Base-by-base conservation (phyloP, 2,113 vertebrate species). In the Labeo catla region DNA sequence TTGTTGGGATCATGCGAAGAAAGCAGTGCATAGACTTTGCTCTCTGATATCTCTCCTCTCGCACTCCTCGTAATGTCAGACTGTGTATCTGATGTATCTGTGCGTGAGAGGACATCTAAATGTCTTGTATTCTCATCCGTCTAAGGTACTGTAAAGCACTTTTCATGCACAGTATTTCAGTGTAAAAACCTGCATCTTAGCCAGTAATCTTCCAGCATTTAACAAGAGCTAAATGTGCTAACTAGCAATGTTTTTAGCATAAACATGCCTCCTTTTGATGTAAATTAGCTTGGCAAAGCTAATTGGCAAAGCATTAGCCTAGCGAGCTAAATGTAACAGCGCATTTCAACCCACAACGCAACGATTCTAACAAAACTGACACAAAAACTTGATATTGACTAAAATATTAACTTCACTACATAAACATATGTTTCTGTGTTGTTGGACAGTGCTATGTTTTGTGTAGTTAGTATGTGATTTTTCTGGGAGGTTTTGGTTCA, bases 1-100 rank as follows among this genome's bases (percentile, higher is more conserved):
- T 43, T 73, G 43, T 43, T 86, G 76, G 19, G 77, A 70, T 86
- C n/a, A 57, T 68, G 49, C 54, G 50, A 77, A 81, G n/a, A 81
- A 68, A 81, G 47, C 19, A 11, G 39, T 11, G 19, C 45, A 54
- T 12, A 59, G 36, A 49, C 49, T 34, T 68, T n/a, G 12, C 36
- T 68, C 61, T 66, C 4, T 81, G 59, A 81, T 81, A 47, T 47
- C 8, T 61, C 61, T 81, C 7, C 61, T 28, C n/a, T 34, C 12
- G 13, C 57, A 63, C 61, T 66, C 13, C 43, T 49, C 8, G 6
- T 81, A 49, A 81, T 0, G 11, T 49, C 79, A 65, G 59, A 23
- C 12, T 85, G 23, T 81, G 76, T 61, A 57, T 39, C 54, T 63
- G 19, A 66, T n/a, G 84, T 21, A 66, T 81, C 43, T 82, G 13